Percentiles rank a stretch among this genome's conserved stretches.
phyloP scores from a whole-genome alignment of 2,888 invertebrate genomes.

The Abrostola tripartita region DNA sequence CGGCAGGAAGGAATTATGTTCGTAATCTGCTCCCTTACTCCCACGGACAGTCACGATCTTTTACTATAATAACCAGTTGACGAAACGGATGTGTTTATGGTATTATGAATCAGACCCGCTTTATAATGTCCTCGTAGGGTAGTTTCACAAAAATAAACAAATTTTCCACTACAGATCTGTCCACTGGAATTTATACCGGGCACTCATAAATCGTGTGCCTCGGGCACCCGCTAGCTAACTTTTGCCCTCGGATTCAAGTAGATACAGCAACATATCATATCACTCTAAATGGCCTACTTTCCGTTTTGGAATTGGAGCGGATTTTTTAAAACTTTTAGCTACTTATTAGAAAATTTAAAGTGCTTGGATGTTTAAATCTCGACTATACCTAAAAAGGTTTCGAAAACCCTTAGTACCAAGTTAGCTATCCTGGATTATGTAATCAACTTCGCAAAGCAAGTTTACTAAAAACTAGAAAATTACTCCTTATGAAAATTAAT shows the following conservation, averaged over 20 bases:
- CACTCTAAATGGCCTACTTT: conserved; percentile 25
- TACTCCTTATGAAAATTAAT: too few species aligned
- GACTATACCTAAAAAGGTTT: background rate
- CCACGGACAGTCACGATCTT: background rate
- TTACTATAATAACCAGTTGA: background rate
- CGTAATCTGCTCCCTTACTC: background rate
- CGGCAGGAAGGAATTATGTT: background rate
- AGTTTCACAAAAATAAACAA: conserved; percentile 44
- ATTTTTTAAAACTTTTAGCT: background rate
- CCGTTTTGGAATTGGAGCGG: background rate
- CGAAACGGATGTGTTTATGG: background rate
- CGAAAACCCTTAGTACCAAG: too few species aligned
- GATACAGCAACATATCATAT: conserved; percentile 18
- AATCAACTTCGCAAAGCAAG: too few species aligned
- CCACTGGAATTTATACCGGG: conserved; percentile 40
- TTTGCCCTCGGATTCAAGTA: conserved; percentile 19
- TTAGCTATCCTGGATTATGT: too few species aligned
- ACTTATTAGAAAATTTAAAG: background rate
- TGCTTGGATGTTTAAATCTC: too few species aligned
- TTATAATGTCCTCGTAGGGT: conserved; percentile 17
- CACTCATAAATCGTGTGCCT: conserved; percentile 45
- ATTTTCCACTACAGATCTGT: conserved; percentile 52
- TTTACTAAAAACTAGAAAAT: too few species aligned
- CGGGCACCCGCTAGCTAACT: conserved; percentile 43
- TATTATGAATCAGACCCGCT: background rate